These are phyloP conservation scores for Mormyrops boulengeri DNA, from an alignment of 2,797 vertebrate species.

Conservation along the genomic window DNA sequence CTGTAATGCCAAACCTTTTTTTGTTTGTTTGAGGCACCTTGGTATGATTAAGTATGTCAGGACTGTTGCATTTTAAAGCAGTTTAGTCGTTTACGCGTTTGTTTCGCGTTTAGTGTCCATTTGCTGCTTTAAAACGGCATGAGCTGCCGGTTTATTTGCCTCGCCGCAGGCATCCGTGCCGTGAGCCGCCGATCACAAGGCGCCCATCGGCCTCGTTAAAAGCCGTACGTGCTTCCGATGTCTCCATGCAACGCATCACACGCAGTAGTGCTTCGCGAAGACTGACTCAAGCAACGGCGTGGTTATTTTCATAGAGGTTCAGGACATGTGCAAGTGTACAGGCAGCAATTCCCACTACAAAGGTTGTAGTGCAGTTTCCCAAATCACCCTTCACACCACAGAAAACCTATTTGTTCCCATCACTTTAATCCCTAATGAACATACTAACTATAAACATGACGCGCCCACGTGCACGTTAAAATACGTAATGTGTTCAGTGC, in stretches of 20 bases:
- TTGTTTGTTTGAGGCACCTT: neutral
- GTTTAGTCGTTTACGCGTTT: neutral
- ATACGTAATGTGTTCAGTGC: neutral
- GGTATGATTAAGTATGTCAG: neutral
- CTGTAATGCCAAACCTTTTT: slow-evolving; percentile 24
- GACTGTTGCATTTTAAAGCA: neutral
- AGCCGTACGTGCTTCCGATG: neutral
- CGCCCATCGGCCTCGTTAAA: neutral
- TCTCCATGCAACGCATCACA: neutral
- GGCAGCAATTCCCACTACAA: neutral
- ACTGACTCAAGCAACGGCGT: neutral
- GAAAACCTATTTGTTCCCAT: neutral
- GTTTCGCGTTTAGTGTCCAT: neutral
- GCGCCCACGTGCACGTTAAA: neutral
- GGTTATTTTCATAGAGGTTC: neutral
- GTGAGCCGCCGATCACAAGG: neutral
- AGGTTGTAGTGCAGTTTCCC: neutral
- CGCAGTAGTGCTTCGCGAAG: neutral
- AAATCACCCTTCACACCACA: slow-evolving; percentile 3
- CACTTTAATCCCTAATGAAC: slow-evolving; percentile 17
- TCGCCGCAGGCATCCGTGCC: neutral
- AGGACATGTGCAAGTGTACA: neutral
- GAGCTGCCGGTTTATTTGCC: neutral
- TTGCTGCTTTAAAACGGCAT: neutral
- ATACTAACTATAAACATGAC: neutral